Evolutionary conservation across 2,888 invertebrate species (phyloP), one percentile per base, ranked within the genome.

Genomic region (Lasioglossum figueresi): DNA sequence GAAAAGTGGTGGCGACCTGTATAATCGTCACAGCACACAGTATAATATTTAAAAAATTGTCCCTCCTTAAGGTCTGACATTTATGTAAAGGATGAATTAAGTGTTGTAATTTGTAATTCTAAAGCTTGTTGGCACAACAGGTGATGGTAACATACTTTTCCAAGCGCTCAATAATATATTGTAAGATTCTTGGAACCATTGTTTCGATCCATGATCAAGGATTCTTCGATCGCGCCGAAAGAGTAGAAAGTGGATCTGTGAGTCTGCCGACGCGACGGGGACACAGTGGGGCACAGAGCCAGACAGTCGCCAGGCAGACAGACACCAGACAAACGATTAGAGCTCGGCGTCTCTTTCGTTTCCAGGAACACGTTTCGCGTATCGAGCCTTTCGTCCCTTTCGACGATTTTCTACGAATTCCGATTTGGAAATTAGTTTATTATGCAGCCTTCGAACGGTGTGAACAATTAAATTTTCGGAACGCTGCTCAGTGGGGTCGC

Each of bases 271-370:
- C 82, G 76, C 76, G 52, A 78, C 80, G 78, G 79, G 75, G 73
- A 59, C 73, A 52, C 63, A 72, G 45, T 76, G 59, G 76, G 43
- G 56, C 81, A 72, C 76, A 80, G 59, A 85, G 83, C 86, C 92
- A 92, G 92, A 91, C 91, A 89, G 91, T 91, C 89, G 91, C 91
- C 91, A 91, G 92, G 91, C 92, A 89, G 88, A 85, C 91, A 86
- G 92, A 89, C 90, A 91, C 89, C 91, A 89, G 89, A 87, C 88
- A 82, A 86, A 89, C 89, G 88, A 82, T 88, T 80, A 73, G 84
- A 72, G 72, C 31, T 70, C 74, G 76, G 68, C 83, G 48, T 73
- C 84, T 76, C 72, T 71, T 37, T 37, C 37, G 70, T 71, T 76
- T 81, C 74, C 79, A 23, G 75, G 63, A 81, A 79, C 78, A 63